phyloP scores from a whole-genome alignment of 2,797 vertebrate genomes.

The Numenius phaeopus region DNA sequence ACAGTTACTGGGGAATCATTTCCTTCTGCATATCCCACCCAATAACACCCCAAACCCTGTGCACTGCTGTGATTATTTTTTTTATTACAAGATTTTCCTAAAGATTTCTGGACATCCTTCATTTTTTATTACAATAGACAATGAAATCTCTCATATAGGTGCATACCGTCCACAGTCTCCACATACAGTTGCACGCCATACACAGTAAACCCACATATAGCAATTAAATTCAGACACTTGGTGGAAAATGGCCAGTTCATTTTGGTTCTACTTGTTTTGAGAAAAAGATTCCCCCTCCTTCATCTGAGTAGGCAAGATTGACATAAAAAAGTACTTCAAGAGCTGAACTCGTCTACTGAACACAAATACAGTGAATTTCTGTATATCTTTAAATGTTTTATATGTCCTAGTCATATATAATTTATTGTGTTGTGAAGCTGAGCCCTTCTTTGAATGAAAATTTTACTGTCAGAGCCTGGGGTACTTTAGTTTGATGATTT shows the following conservation, averaged over 20 bases:
- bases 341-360: slow-evolving; percentile 73
- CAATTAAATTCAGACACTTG: slow-evolving; percentile 41
- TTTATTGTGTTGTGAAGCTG: slow-evolving; percentile 86
- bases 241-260: slow-evolving; percentile 9
- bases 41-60: background rate
- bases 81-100: background rate
- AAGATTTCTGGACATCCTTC: background rate
- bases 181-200: background rate
- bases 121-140: background rate
- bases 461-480: slow-evolving; percentile 82
- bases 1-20: background rate
- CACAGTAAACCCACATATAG: background rate
- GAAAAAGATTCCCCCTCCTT: slow-evolving; percentile 5
- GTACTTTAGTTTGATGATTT: slow-evolving; percentile 84
- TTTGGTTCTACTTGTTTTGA: slow-evolving; percentile 45
- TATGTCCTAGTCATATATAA: slow-evolving; percentile 84
- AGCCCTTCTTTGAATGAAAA: slow-evolving; percentile 85
- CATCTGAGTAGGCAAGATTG: slow-evolving; percentile 71
- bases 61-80: background rate
- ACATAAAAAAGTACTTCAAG: slow-evolving; percentile 79
- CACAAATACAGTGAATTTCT: slow-evolving; percentile 79
- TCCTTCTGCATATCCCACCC: background rate
- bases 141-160: background rate
- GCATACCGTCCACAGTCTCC: background rate
- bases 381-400: slow-evolving; percentile 87